Evolutionary conservation across 2,888 invertebrate species (phyloP), one percentile per base, ranked within the genome.

Genomic region (Mimumesa dahlbomi): DNA sequence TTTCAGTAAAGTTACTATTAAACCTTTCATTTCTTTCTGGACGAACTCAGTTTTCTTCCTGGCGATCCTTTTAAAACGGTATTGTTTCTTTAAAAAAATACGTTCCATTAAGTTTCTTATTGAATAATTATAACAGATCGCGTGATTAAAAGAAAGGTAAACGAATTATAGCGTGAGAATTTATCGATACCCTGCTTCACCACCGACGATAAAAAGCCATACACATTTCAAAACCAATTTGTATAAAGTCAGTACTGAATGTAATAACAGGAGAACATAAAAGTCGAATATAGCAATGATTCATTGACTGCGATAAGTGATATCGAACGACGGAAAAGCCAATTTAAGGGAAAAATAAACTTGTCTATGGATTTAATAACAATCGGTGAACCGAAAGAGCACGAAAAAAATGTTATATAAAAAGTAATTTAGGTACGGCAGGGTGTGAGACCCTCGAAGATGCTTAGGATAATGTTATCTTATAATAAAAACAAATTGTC

Each of bases 381-480:
- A 84, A 85, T 86, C 86, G 84, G n/a, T n/a, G 83, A 84, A 84
- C 74, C 79, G 83, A 84, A 56, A 80, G 81, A 84, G 82, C 84
- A 82, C 82, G 82, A 84, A 70, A 72, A 85, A 84, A 83, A 85
- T 89, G 88, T 88, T 89, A 89, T 86, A 88, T 88, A 87, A 86
- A 87, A 80, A 85, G 79, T 89, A 89, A 88, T 88, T 89, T 89
- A 89, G 89, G 87, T 88, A 89, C 83, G 82, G 85, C 82, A 56
- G 88, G 87, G 87, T 74, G 74, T 69, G 72, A 76, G 73, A 65
- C 86, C 86, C 86, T 85, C 82, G 81, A 88, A 86, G 86, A 87
- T 87, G 87, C 88, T 88, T 89, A 88, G 89, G 87, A 88, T 89
- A 89, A 89, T 88, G 89, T 89, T 89, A 89, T 89, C 87, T 89